Base-by-base conservation (phyloP, 2,113 vertebrate genomes). In the Melanotaenia duboulayi region DNA sequence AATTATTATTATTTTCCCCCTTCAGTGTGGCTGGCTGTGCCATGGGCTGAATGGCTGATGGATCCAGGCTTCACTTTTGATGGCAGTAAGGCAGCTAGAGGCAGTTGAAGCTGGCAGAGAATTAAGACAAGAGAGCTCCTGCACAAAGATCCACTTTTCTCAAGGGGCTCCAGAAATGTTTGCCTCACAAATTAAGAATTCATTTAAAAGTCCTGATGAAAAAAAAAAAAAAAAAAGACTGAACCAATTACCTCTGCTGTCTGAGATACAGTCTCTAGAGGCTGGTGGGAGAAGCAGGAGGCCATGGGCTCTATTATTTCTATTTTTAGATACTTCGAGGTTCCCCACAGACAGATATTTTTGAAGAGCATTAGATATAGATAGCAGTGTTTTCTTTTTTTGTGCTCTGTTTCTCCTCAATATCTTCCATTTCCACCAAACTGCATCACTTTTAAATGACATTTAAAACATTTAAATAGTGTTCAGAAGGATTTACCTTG, bases 131-230 rank as follows among this genome's bases (percentile, higher is more conserved):
- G 48, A 39, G 32, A 73, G 60, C 73, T 65, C 72, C 59, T 55
- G 60, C 81, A 65, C 69, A 73, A 50, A 72, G 60, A 62, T 22
- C n/a, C 13, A 1, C 37, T 48, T 28, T 58, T 51, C 73, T 65
- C 71, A 1, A 23, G 69, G 55, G 19, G 25, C 6, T 8, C 54
- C 60, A 20, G 58, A 77, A 78, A 87, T 85, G 78, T 89, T 89
- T 90, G 80, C 80, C 56, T 85, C 59, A 46, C 71, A 87, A 86
- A 89, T 90, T 76, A 89, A 82, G 82, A 80, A 90, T 87, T 81
- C 35, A 87, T 87, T 86, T 77, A 75, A 87, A 86, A 84, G 65
- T 71, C 78, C 70, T 40, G 44, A 66, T 56, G 61, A 60, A 74
- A 82, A 88, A 84, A 62, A 28, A 32, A 64, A 76, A 83, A 9